These are phyloP conservation scores for Rhopalosiphum nymphaeae DNA, from an alignment of 2,888 invertebrate genomes.

Conservation along the genomic window DNA sequence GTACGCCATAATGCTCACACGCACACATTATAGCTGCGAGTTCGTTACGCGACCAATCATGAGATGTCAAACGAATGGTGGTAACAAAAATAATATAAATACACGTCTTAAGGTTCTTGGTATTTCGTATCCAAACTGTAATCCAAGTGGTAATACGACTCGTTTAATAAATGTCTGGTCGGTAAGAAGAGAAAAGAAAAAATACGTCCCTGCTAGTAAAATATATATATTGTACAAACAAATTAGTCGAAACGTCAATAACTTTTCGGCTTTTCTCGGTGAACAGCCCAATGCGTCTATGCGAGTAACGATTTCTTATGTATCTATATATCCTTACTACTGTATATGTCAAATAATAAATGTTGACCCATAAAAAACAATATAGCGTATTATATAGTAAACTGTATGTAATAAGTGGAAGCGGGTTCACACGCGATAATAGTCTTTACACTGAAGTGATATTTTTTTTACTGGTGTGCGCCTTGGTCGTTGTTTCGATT, in stretches of 20 bases:
- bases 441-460: neutral
- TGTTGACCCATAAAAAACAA: constrained; percentile 27
- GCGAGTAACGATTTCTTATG: neutral
- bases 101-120: constrained; percentile 12
- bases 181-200: constrained; percentile 17
- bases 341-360: neutral
- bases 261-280: neutral
- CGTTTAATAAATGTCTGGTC: constrained; percentile 12
- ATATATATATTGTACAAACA: constrained; percentile 17
- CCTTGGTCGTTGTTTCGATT: neutral
- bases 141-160: constrained; percentile 22
- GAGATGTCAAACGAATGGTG: neutral
- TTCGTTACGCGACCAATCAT: neutral
- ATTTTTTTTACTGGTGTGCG: neutral
- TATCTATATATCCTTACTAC: neutral
- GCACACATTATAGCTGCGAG: neutral
- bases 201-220: neutral
- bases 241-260: constrained; percentile 38
- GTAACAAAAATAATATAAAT: constrained; percentile 6
- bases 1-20: neutral
- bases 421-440: neutral
- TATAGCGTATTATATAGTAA: neutral
- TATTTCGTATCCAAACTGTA: constrained; percentile 30
- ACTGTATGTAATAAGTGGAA: neutral
- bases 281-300: neutral